phyloP scores from a whole-genome alignment of 2,797 vertebrate species.

The Acipenser ruthenus region DNA sequence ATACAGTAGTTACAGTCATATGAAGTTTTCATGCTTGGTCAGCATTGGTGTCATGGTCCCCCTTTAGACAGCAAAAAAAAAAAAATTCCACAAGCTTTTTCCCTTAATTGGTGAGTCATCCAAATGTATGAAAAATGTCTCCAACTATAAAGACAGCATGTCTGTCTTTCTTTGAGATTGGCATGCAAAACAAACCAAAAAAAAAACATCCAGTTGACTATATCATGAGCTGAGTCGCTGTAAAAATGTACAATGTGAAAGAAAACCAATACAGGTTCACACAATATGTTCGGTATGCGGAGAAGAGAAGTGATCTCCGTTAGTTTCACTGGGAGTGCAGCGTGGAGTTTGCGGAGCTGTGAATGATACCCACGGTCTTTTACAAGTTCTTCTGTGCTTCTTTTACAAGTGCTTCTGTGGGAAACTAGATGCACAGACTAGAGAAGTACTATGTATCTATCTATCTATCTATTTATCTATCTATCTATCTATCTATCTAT shows the following conservation, averaged over 20 bases:
- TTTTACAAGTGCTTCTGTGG: slow-evolving; percentile 30
- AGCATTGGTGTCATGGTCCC: not conserved
- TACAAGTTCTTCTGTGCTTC: slow-evolving; percentile 33
- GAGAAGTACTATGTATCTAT: slow-evolving; percentile 8
- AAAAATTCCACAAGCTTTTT: too few species aligned
- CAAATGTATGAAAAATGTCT: too few species aligned
- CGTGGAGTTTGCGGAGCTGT: slow-evolving; percentile 13
- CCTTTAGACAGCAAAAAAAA: not conserved
- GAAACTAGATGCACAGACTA: slow-evolving; percentile 32
- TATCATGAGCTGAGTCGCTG: slow-evolving; percentile 13
- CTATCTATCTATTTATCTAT: too few species aligned
- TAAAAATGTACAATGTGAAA: slow-evolving; percentile 37
- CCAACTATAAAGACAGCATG: not conserved
- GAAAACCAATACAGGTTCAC: slow-evolving; percentile 26
- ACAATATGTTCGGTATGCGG: slow-evolving; percentile 29
- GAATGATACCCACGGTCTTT: slow-evolving; percentile 20
- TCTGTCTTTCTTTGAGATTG: not conserved
- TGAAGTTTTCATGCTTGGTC: too few species aligned
- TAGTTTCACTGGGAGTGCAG: slow-evolving; percentile 13
- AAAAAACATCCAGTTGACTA: slow-evolving; percentile 11
- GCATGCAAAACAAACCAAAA: not conserved
- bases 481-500: too few species aligned
- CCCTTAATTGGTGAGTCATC: too few species aligned
- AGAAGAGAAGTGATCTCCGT: slow-evolving; percentile 33
- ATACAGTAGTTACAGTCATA: too few species aligned